Base-by-base conservation (phyloP, 2,797 vertebrate genomes). In the Myotis planiceps region DNA sequence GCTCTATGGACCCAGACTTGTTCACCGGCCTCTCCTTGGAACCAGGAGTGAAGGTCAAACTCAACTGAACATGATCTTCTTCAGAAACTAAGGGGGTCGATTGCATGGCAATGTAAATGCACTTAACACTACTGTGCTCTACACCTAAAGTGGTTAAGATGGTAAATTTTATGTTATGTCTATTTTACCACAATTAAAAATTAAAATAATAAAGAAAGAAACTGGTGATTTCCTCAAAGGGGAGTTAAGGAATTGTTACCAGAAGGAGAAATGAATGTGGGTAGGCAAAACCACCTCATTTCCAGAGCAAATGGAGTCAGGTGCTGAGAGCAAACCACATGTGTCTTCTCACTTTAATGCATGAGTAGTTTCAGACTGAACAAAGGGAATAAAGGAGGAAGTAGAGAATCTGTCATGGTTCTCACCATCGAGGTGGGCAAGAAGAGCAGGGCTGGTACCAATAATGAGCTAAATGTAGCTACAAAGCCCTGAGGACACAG, bases 221-320 rank as follows among this genome's bases (percentile, higher is more conserved):
- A 42, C 25, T 2, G 14, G 71, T 81, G 45, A 29, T 94, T 91
- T 80, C 42, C 82, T 76, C 39, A 83, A 81, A 79, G 66, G 60
- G 69, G 21, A 96, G 90, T 72, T 84, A 68, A 78, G 8, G 71
- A 81, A 13, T 72, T 93, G 66, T 88, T 95, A 82, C 55, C 86
- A 83, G 55, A 95, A 79, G 23, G 86, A 94, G 53, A 96, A 81
- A 87, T 42, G n/a, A 94, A 39, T 74, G 25, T 87, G 92, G 66
- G 19, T 55, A 55, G 66, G 60, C 34, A 66, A 85, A 90, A 71
- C 55, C 79, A 85, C 89, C 60, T 21, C 37, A 84, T 95, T 82
- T 96, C 78, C 81, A 88, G 79, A 88, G 53, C 21, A 25, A 51
- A 60, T 23, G 42, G 55, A 90, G 47, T 74, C 80, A 65, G 71